phyloP scores from a whole-genome alignment of 2,113 vertebrate species.

The Rhizomys pruinosus region DNA sequence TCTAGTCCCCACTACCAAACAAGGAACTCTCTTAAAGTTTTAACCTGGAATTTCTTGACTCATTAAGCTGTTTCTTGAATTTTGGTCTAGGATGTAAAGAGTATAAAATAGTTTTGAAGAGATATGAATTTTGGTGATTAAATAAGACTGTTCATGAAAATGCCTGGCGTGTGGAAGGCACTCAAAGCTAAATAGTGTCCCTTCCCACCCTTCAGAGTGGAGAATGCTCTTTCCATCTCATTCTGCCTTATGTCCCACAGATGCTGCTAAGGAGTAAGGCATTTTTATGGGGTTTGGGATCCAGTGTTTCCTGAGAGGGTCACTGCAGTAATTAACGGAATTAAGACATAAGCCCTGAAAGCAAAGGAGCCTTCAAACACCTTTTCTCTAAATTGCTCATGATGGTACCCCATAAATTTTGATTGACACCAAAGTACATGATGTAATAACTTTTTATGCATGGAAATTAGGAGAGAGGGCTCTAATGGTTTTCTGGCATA shows the following conservation, averaged over 20 bases:
- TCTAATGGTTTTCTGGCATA: background rate
- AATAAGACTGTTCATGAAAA: background rate
- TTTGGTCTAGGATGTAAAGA: background rate
- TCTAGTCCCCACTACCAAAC: background rate
- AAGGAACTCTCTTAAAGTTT: background rate
- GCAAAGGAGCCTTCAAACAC: background rate
- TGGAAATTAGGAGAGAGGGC: background rate
- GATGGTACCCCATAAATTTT: background rate
- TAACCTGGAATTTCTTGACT: background rate
- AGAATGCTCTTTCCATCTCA: background rate
- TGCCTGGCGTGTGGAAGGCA: background rate
- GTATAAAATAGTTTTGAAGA: background rate
- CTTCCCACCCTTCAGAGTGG: background rate
- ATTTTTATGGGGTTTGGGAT: background rate
- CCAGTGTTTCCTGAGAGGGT: background rate
- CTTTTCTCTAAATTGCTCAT: background rate
- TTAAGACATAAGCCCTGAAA: background rate
- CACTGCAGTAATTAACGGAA: conserved; percentile 26
- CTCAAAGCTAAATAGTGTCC: background rate
- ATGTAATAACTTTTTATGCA: background rate
- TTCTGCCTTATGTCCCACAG: background rate
- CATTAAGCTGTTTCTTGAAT: background rate
- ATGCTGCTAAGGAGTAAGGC: background rate
- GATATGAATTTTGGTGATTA: background rate
- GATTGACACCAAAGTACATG: background rate